Percentiles rank a stretch among this genome's conserved stretches.
phyloP scores from a whole-genome alignment of 2,113 vertebrate genomes.

The Nibea coibor region DNA sequence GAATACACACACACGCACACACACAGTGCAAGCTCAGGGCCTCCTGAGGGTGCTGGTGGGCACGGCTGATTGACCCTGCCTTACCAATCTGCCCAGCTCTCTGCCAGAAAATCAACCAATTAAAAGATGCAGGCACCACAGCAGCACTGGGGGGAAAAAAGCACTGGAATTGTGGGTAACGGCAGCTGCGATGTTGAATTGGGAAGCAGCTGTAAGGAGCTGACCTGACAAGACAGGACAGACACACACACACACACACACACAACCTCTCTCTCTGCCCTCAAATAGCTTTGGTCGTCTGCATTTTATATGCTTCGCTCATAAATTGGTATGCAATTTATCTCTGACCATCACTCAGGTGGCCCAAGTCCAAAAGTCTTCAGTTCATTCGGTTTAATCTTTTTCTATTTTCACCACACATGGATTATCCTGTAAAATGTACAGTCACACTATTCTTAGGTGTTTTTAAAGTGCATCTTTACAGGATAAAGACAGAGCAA shows the following conservation, averaged over 20 bases:
- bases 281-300: not conserved
- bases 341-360: not conserved
- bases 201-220: slow-evolving; percentile 64
- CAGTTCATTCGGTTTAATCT: not conserved
- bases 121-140: slow-evolving; percentile 73
- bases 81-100: slow-evolving; percentile 73
- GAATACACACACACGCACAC: slow-evolving; percentile 7
- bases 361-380: not conserved
- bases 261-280: not conserved
- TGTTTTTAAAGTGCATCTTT: not conserved
- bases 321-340: not conserved
- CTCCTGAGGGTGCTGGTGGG: slow-evolving; percentile 70
- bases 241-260: not conserved
- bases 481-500: not conserved
- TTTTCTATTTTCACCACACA: not conserved
- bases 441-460: not conserved
- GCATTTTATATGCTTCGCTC: not conserved
- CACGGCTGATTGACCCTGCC: slow-evolving; percentile 76
- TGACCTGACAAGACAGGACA: slow-evolving; percentile 63
- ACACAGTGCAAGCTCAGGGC: slow-evolving; percentile 17
- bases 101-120: slow-evolving; percentile 80
- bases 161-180: slow-evolving; percentile 47
- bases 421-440: not conserved
- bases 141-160: slow-evolving; percentile 31
- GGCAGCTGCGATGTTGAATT: slow-evolving; percentile 58